These are phyloP conservation scores for Tonatia bakeri DNA, from an alignment of 2,113 vertebrate species.

Conservation along the genomic window DNA sequence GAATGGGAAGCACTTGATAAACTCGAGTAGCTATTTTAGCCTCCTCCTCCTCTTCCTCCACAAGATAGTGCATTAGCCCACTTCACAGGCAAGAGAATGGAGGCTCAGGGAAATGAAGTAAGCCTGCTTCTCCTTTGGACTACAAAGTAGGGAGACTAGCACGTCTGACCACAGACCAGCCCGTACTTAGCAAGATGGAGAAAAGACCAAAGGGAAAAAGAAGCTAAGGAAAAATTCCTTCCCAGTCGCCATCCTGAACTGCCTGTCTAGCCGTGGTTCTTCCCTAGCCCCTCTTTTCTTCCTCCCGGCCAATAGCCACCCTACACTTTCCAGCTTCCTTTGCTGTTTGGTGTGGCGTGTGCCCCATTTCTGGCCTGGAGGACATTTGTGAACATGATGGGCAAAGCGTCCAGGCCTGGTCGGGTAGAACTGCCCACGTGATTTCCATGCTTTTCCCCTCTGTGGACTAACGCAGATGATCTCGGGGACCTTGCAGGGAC, in stretches of 20 bases:
- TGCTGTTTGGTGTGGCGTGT: fast-evolving
- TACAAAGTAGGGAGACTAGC: fast-evolving
- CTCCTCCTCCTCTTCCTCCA: neutral
- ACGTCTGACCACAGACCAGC: too few species aligned
- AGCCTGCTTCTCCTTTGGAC: neutral
- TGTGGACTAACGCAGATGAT: too few species aligned
- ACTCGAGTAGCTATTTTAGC: neutral
- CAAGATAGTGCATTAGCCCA: neutral
- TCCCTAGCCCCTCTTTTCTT: neutral
- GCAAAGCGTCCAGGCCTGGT: too few species aligned
- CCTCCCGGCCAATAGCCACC: neutral
- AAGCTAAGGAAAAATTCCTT: neutral
- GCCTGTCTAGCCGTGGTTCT: neutral
- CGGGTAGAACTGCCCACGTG: fast-evolving
- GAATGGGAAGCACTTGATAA: fast-evolving
- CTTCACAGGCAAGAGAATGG: neutral
- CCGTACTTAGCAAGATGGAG: neutral
- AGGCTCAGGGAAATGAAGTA: neutral
- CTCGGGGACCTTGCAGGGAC: neutral
- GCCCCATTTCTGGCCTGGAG: neutral
- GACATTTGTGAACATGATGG: fast-evolving
- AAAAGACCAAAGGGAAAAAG: neutral
- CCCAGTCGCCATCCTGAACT: fast-evolving
- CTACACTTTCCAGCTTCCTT: neutral
- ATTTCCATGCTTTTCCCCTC: neutral